Evolutionary conservation across 2,113 vertebrate species (phyloP).

Genomic region (Aythya baeri): DNA sequence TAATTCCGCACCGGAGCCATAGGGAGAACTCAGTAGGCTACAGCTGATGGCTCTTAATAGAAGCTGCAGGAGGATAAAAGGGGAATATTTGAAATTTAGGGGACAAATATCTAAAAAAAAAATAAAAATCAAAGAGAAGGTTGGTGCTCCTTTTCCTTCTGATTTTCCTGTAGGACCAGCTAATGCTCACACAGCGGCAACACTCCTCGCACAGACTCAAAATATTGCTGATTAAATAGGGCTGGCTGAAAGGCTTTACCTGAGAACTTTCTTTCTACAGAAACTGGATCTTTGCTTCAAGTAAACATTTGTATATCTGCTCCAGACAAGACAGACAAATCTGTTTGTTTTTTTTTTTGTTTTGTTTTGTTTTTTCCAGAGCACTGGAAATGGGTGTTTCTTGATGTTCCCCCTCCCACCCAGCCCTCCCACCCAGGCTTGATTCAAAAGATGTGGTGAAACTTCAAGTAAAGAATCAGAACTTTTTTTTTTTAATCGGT

Average conservation of each 20-base stretch:
- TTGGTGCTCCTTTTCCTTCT: neutral
- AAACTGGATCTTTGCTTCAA: neutral
- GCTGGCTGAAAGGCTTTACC: neutral
- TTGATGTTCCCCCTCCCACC: neutral
- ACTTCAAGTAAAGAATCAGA: neutral
- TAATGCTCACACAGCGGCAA: neutral
- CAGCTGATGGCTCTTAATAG: fast-evolving
- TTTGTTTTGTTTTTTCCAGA: neutral
- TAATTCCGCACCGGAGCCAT: neutral
- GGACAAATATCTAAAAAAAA: neutral
- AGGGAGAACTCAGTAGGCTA: neutral
- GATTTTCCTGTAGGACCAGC: neutral
- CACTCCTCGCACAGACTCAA: neutral
- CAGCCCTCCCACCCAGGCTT: neutral
- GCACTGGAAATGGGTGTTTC: neutral
- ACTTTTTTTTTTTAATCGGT: neutral
- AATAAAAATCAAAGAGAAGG: neutral
- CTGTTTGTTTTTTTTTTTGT: neutral
- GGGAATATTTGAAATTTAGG: neutral
- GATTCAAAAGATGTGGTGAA: fast-evolving
- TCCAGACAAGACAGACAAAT: neutral
- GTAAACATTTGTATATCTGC: neutral
- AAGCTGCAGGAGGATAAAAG: neutral
- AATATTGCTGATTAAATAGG: neutral
- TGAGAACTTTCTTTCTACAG: neutral